Conservation (phyloP, 2,888 invertebrate genomes). For the Trichogramma evanescens region DNA sequence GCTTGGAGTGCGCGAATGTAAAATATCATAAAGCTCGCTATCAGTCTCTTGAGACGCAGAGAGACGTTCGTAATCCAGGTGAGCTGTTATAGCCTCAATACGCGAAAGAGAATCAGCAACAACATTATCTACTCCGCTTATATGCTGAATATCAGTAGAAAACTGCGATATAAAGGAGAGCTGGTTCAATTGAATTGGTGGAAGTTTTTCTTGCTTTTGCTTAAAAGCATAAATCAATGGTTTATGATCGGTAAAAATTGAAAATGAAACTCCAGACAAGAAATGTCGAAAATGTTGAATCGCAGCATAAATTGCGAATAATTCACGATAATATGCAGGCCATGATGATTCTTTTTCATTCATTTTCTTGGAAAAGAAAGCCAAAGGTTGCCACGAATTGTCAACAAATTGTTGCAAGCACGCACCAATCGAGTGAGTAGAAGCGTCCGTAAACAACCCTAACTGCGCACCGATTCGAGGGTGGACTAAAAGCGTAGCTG, state of each 20-base stretch:
- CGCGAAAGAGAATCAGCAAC: not conserved
- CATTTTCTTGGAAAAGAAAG: too few relatives aligned
- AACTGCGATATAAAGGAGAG: not conserved
- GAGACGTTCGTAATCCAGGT: too few relatives aligned
- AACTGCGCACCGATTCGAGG: too few relatives aligned
- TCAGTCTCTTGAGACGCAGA: too few relatives aligned
- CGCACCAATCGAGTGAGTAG: too few relatives aligned
- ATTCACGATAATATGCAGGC: not conserved
- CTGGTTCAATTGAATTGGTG: not conserved
- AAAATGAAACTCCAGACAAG: not conserved
- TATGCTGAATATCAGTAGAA: not conserved
- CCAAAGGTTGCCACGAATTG: too few relatives aligned
- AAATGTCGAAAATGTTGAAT: not conserved
- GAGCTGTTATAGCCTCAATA: not conserved
- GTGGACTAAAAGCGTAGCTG: too few relatives aligned
- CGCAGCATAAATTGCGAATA: not conserved
- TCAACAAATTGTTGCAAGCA: too few relatives aligned
- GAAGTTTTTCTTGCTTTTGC: not conserved
- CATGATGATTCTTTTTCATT: too few relatives aligned
- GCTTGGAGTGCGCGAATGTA: too few relatives aligned
- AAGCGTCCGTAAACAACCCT: too few relatives aligned
- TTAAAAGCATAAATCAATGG: not conserved
- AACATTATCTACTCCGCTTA: not conserved
- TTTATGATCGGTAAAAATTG: not conserved
- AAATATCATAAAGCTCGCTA: too few relatives aligned